These are phyloP conservation scores for Pachyuromys duprasi DNA, from an alignment of 2,797 vertebrate genomes.

Conservation along the genomic window DNA sequence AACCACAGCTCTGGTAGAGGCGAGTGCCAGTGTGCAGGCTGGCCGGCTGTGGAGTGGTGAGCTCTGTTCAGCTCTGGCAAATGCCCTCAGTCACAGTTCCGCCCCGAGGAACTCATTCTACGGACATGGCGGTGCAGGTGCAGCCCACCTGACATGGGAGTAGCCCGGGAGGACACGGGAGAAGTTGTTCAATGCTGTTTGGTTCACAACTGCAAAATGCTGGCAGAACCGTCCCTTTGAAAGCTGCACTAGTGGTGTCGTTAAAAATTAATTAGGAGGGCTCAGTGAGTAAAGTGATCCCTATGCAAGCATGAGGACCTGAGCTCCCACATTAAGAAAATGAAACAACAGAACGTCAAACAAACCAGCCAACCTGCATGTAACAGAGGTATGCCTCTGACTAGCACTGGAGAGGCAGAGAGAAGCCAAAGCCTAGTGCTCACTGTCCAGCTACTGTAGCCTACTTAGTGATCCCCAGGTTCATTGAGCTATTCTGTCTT, in stretches of 20 bases:
- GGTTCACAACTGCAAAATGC: background rate
- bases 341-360: too few species aligned
- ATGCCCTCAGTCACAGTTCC: background rate
- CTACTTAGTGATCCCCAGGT: background rate
- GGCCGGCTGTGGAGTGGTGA: background rate
- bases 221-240: background rate
- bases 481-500: background rate
- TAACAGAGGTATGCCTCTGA: too few species aligned
- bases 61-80: background rate
- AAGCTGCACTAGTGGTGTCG: background rate
- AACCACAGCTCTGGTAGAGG: background rate
- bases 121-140: background rate
- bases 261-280: background rate
- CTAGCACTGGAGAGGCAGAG: background rate
- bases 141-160: too few species aligned
- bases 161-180: background rate
- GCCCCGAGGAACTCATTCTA: background rate
- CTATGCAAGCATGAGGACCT: background rate
- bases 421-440: background rate
- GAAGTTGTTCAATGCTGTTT: too few species aligned
- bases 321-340: background rate
- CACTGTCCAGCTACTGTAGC: background rate
- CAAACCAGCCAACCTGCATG: background rate
- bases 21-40: too few species aligned
- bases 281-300: background rate